Evolutionary conservation across 2,888 invertebrate genomes (phyloP), one percentile per base, ranked within the genome.

Genomic region (Ormyrus labotus): DNA sequence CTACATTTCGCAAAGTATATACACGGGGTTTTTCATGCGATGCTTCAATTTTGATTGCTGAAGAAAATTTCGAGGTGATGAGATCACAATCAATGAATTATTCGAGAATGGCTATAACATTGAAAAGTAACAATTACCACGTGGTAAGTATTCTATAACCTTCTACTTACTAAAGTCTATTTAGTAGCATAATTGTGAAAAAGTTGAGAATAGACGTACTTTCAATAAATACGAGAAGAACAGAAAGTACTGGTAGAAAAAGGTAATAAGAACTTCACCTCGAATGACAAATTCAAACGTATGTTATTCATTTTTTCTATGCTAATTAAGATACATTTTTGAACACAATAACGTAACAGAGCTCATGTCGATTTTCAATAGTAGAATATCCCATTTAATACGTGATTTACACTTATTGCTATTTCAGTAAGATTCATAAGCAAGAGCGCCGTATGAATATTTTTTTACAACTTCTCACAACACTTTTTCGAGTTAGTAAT

Each of bases 341-440:
- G 78, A 81, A 81, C 81, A 81, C 81, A 81, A 78, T 69, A 81
- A 71, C 70, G 71, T 81, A 81, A 81, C 75, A 67, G 65, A 78
- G 67, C 69, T 77, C 69, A 80, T 65, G 50, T 74, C 60, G 50
- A 72, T 68, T 73, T 53, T 77, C 51, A 71, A 50, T 74, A n/a
- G 74, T 78, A 70, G 67, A 78, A 71, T 78, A 78, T 67, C 63
- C 57, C 65, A 63, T 63, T 75, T 63, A 75, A 67, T 75, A 75
- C 60, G 71, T 60, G 63, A 74, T 78, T 78, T 78, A 77, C 70
- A 74, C 78, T 81, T 81, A 81, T 76, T 77, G 71, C 57, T 80
- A 76, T 72, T 61, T 77, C 19, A 64, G 69, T 76, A 72, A 53
- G 7, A 5, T 51, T 81, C 61, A 55, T 63, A 73, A 69, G 50